phyloP scores from a whole-genome alignment of 2,888 invertebrate species.

The Chelonus formosanus region DNA sequence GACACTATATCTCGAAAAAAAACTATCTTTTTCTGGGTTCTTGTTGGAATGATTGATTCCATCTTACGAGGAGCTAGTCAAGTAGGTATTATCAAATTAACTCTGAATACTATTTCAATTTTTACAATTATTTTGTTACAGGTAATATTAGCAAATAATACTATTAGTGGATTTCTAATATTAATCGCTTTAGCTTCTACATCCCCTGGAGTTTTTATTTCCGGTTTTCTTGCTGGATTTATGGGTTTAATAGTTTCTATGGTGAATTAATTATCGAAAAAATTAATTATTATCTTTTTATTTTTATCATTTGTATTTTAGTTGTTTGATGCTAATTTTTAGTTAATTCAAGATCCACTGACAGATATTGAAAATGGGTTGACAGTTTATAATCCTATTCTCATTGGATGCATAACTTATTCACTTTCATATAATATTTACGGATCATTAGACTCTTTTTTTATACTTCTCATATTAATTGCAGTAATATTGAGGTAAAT shows the following conservation, averaged over 20 bases:
- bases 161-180: constrained; percentile 63
- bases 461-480: constrained; percentile 46
- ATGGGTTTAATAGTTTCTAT: constrained; percentile 57
- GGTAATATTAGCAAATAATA: constrained; percentile 65
- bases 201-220: constrained; percentile 52
- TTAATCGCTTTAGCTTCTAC: constrained; percentile 56
- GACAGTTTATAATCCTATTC: constrained; percentile 58
- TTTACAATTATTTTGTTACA: constrained; percentile 41
- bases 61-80: constrained; percentile 63
- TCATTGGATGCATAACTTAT: constrained; percentile 55
- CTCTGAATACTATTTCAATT: constrained; percentile 15
- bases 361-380: constrained; percentile 53
- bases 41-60: constrained; percentile 56
- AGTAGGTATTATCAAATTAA: constrained; percentile 41
- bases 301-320: too few relatives aligned
- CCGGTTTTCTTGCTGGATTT: constrained; percentile 52
- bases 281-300: too few relatives aligned
- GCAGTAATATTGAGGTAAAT: constrained; percentile 55
- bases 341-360: constrained; percentile 50
- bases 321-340: not conserved
- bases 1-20: constrained; percentile 50
- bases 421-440: constrained; percentile 49
- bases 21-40: constrained; percentile 47
- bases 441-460: constrained; percentile 52
- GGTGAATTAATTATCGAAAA: constrained; percentile 43